phyloP scores from a whole-genome alignment of 2,797 vertebrate genomes.

The Labeo calbasu region DNA sequence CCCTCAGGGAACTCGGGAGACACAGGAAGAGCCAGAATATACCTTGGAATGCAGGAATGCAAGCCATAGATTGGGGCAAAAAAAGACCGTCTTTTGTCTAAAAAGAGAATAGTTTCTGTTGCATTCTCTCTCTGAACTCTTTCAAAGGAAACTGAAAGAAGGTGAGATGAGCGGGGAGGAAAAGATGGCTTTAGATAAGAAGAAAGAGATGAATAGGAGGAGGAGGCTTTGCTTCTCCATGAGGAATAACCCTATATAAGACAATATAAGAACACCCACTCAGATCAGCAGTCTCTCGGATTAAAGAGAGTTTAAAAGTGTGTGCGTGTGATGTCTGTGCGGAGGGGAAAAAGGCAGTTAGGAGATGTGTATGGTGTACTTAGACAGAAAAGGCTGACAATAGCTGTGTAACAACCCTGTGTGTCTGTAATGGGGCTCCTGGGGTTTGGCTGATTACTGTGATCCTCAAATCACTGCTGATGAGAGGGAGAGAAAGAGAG shows the following conservation, averaged over 20 bases:
- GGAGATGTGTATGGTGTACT: slow-evolving; percentile 12
- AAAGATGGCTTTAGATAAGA: slow-evolving; percentile 30
- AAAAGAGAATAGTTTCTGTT: slow-evolving; percentile 20
- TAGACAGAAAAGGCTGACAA: slow-evolving; percentile 52
- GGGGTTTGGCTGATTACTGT: slow-evolving; percentile 82
- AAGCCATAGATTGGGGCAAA: slow-evolving; percentile 32
- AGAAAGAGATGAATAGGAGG: slow-evolving; percentile 28
- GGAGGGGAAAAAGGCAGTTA: slow-evolving; percentile 28
- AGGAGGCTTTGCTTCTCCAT: slow-evolving; percentile 28
- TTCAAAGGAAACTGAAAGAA: slow-evolving; percentile 29
- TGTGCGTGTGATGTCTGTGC: slow-evolving; percentile 30
- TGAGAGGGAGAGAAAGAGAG: slow-evolving; percentile 63
- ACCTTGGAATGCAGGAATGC: slow-evolving; percentile 36
- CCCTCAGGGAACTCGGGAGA: slow-evolving; percentile 27
- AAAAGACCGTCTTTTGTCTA: slow-evolving; percentile 22
- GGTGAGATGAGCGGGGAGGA: slow-evolving; percentile 7
- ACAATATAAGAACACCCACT: slow-evolving; percentile 46
- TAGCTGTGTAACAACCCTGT: slow-evolving; percentile 57
- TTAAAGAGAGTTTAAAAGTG: slow-evolving; percentile 16
- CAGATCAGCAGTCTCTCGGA: slow-evolving; percentile 24
- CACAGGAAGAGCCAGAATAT: slow-evolving; percentile 13
- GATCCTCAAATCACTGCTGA: slow-evolving; percentile 83
- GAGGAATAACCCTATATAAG: slow-evolving; percentile 42
- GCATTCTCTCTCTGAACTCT: slow-evolving; percentile 22
- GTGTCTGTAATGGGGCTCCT: slow-evolving; percentile 67